Evolutionary conservation across 2,888 invertebrate species (phyloP).

Genomic region (Machimus rusticus): DNA sequence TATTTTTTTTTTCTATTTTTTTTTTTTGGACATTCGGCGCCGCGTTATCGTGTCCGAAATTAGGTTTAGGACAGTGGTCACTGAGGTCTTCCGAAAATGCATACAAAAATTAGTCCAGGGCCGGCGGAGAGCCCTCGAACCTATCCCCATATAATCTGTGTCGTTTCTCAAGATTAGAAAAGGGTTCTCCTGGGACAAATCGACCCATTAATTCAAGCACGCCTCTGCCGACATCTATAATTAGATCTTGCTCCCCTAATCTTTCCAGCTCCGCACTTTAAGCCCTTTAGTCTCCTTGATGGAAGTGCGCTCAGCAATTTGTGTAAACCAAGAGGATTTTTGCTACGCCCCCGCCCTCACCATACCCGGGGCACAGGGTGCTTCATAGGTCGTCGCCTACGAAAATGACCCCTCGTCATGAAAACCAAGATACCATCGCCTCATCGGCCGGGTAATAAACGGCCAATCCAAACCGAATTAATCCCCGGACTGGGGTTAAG

Average conservation of each 20-base stretch:
- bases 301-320: slow-evolving; percentile 9
- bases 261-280: neutral
- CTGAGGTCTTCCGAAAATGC: neutral
- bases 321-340: neutral
- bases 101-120: neutral
- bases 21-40: neutral
- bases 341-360: neutral
- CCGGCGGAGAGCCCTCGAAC: neutral
- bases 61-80: neutral
- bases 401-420: slow-evolving; percentile 4
- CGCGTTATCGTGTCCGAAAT: neutral
- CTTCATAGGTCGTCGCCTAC: slow-evolving; percentile 4
- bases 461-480: slow-evolving; percentile 6
- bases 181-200: slow-evolving; percentile 29
- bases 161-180: slow-evolving; percentile 9
- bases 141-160: neutral
- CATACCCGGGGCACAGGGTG: neutral
- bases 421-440: neutral
- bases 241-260: slow-evolving; percentile 18
- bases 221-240: slow-evolving; percentile 33
- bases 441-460: neutral
- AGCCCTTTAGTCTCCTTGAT: slow-evolving; percentile 2
- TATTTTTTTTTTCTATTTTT: neutral
- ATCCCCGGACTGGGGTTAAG: neutral
- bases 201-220: slow-evolving; percentile 22